Evolutionary conservation across 1,140 invertebrate species (phyloP).

Genomic region (Centruroides sculpturatus): DNA sequence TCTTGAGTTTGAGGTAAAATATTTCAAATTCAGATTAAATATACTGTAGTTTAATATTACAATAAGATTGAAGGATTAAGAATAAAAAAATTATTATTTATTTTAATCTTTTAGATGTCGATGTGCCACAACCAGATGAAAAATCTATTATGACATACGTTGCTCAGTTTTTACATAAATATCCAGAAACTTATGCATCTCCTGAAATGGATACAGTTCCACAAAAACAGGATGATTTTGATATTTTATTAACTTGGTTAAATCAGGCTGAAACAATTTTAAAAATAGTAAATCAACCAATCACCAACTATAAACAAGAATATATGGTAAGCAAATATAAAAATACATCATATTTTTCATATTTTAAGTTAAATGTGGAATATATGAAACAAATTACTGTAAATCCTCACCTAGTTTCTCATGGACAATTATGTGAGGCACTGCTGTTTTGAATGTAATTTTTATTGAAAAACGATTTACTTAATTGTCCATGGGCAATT

Average conservation of each 20-base stretch:
- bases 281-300: conserved; percentile 22
- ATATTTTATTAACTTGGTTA: conserved; percentile 63
- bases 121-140: conserved; percentile 92
- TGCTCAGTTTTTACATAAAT: conserved; percentile 93
- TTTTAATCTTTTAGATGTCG: conserved; percentile 51
- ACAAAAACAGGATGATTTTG: conserved; percentile 20
- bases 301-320: conserved; percentile 26
- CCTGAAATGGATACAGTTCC: conserved; percentile 5
- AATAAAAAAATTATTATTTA: background rate
- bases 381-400: no score
- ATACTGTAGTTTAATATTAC: no score
- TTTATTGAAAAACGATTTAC: no score
- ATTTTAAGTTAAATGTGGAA: no score
- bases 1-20: no score
- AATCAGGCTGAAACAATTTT: conserved; percentile 28
- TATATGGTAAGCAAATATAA: conserved; percentile 23
- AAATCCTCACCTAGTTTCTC: no score
- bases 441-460: no score
- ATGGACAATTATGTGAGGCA: no score
- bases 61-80: no score
- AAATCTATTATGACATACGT: conserved; percentile 99
- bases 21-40: no score
- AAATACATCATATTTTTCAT: no score
- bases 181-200: conserved; percentile 33
- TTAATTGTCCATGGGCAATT: no score